A percentile compares a stretch with the other conserved stretches of the same genome.
Evolutionary conservation across 1,140 invertebrate genomes (phyloP).

Genomic region (Argopecten irradians): DNA sequence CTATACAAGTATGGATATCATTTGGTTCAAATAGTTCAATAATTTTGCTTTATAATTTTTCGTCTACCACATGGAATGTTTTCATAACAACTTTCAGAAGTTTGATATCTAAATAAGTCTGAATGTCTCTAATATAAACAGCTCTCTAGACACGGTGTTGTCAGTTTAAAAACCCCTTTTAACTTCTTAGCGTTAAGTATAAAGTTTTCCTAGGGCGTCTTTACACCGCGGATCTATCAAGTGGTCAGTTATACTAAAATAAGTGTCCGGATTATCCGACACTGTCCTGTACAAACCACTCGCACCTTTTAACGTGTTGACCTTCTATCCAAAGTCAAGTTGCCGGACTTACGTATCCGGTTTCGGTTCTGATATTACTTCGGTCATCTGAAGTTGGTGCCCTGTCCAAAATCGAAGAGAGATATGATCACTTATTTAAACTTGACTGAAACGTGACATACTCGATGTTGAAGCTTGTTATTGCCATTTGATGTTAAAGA

Average conservation of each 20-base stretch:
- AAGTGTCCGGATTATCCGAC: not conserved
- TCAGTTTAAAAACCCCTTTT: conserved; percentile 5
- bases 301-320: not conserved
- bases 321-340: not conserved
- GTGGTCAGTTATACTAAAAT: not conserved
- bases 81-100: not conserved
- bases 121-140: not conserved
- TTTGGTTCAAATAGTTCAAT: not conserved
- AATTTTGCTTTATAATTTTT: not conserved
- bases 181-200: not conserved
- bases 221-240: not conserved
- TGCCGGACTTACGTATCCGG: not conserved
- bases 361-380: not conserved
- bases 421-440: not conserved
- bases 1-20: not conserved
- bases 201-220: not conserved
- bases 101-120: not conserved
- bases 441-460: not conserved
- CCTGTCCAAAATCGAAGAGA: not conserved
- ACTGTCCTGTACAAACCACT: not conserved
- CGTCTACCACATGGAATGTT: not conserved
- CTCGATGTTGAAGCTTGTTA: not conserved
- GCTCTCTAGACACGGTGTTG: not conserved
- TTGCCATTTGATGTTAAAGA: no score
- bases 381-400: not conserved